A percentile compares a stretch with the other conserved stretches of the same genome.
Conservation (phyloP, 2,797 vertebrate genomes). For the Danionella dracula region DNA sequence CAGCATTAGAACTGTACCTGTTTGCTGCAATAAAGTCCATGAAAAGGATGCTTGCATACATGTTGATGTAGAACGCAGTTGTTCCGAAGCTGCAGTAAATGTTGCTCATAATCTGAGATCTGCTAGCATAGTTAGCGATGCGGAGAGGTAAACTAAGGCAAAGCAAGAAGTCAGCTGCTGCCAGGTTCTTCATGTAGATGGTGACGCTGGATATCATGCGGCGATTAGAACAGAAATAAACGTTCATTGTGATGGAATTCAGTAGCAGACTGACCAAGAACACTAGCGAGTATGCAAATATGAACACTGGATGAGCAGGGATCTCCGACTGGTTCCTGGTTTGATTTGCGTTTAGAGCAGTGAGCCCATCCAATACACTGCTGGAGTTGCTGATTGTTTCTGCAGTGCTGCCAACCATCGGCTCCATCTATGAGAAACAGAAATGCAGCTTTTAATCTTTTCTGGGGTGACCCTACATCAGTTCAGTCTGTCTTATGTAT, state of each 20-base stretch:
- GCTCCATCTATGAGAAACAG: conserved; percentile 21
- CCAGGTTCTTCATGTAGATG: conserved; percentile 69
- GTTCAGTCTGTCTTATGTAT: no score
- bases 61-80: conserved; percentile 64
- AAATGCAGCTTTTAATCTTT: no score
- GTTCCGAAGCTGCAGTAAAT: conserved; percentile 62
- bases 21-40: conserved; percentile 68
- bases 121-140: conserved; percentile 37
- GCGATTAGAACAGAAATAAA: conserved; percentile 57
- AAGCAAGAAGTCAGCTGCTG: conserved; percentile 61
- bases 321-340: neutral
- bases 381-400: neutral
- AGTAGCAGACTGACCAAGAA: conserved; percentile 60
- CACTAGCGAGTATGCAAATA: conserved; percentile 49
- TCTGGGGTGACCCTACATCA: no score
- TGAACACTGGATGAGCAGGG: neutral
- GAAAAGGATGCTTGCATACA: conserved; percentile 73
- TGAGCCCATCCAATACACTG: neutral
- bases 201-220: conserved; percentile 50
- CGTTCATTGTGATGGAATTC: conserved; percentile 59
- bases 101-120: neutral
- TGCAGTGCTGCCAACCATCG: neutral
- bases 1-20: conserved; percentile 54
- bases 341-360: neutral
- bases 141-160: conserved; percentile 61